phyloP scores from a whole-genome alignment of 1,140 invertebrate genomes.

The Stratiolaelaps scimitus region DNA sequence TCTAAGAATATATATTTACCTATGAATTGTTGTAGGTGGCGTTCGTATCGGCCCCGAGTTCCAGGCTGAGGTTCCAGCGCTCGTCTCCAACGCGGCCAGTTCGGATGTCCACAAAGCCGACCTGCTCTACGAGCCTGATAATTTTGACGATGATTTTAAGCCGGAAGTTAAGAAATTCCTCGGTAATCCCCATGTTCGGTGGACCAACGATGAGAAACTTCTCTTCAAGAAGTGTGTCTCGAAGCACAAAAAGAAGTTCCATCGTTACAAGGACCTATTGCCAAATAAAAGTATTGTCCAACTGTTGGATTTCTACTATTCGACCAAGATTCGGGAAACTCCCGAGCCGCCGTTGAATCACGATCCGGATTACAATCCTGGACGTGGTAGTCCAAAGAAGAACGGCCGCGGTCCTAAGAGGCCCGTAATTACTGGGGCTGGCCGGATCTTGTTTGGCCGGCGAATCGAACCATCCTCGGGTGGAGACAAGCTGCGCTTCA shows the following conservation, averaged over 20 bases:
- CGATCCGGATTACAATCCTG: constrained; percentile 20
- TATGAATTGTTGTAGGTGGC: background rate
- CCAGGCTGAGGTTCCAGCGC: constrained; percentile 9
- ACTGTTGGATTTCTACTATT: constrained; percentile 5
- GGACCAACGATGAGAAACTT: constrained; percentile 12
- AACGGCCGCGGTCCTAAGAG: background rate
- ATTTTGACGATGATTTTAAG: background rate
- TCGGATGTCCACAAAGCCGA: constrained; percentile 12
- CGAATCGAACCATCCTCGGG: background rate
- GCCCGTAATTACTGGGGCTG: background rate
- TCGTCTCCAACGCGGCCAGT: background rate
- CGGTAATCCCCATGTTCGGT: constrained; percentile 2
- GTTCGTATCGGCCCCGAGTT: constrained; percentile 3
- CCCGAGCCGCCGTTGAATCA: background rate
- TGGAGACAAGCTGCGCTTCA: background rate
- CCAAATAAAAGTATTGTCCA: constrained; percentile 23
- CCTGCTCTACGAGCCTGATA: background rate
- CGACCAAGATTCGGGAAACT: constrained; percentile 10
- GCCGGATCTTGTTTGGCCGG: background rate
- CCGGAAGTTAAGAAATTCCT: constrained; percentile 17
- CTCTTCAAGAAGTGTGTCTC: constrained; percentile 23
- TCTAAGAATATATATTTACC: too few species aligned
- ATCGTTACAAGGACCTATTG: constrained; percentile 24
- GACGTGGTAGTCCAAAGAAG: constrained; percentile 1
- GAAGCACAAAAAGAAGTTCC: constrained; percentile 17